Conservation (phyloP, 2,113 vertebrate genomes). For the Motacilla alba region DNA sequence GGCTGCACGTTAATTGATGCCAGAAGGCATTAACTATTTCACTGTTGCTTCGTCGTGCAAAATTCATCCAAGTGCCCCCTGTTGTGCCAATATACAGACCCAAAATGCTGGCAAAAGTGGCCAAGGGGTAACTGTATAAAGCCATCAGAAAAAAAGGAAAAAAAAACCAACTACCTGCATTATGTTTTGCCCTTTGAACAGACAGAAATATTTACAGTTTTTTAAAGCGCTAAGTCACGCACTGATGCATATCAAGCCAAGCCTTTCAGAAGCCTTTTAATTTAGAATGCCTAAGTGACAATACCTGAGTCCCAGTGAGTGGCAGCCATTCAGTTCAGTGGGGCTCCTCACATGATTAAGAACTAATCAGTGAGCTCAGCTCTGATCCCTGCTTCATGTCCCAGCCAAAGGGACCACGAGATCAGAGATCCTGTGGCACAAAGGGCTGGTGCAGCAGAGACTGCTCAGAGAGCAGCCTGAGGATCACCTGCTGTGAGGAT, state of each 20-base stretch:
- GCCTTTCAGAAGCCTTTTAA: background rate
- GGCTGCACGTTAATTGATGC: background rate
- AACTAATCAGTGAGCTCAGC: background rate
- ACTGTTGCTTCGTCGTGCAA: background rate
- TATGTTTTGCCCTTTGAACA: background rate
- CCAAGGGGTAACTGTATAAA: background rate
- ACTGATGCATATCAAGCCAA: background rate
- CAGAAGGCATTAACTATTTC: slow-evolving; percentile 6
- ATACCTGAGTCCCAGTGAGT: background rate
- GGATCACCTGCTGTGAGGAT: fast-evolving
- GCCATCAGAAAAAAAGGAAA: background rate
- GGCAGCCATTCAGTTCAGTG: background rate
- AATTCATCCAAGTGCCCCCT: background rate
- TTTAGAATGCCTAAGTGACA: background rate
- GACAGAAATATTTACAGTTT: background rate
- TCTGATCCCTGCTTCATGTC: background rate
- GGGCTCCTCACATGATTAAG: background rate
- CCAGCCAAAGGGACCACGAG: background rate
- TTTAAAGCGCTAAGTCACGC: background rate
- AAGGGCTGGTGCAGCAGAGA: background rate
- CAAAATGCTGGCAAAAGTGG: background rate
- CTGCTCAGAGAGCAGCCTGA: background rate
- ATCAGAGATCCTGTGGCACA: background rate
- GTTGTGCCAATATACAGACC: background rate
- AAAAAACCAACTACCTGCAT: fast-evolving